Percentiles rank a stretch among this genome's conserved stretches.
Evolutionary conservation across 2,888 invertebrate genomes (phyloP).

Genomic region (Agelastica alni): DNA sequence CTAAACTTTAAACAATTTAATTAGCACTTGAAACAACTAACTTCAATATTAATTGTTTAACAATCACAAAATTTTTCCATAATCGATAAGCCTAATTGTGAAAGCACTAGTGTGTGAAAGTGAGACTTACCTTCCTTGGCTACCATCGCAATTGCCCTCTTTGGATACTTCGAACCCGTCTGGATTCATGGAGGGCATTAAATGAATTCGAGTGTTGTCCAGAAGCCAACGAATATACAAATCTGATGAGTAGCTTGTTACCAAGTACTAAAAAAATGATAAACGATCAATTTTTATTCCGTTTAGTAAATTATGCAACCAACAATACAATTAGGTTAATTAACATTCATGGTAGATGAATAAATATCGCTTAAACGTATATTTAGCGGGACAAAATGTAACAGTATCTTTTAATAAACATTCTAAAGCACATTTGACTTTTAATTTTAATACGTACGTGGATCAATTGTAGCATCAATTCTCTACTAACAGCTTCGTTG

Average conservation of each 20-base stretch:
- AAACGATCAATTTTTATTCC: background rate
- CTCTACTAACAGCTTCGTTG: constrained; percentile 94
- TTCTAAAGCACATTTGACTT: too few species aligned
- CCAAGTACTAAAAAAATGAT: constrained; percentile 70
- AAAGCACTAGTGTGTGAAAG: too few species aligned
- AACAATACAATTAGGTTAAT: too few species aligned
- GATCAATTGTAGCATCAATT: constrained; percentile 89
- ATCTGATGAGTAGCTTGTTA: constrained; percentile 80
- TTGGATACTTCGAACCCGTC: constrained; percentile 94
- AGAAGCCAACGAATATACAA: constrained; percentile 87
- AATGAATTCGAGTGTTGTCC: constrained; percentile 94
- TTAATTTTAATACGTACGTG: constrained; percentile 68
- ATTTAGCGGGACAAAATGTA: too few species aligned
- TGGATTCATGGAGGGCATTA: constrained; percentile 98
- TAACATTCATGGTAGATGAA: too few species aligned
- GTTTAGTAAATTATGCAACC: too few species aligned
- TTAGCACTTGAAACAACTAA: background rate
- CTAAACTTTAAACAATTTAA: background rate
- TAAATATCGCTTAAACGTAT: too few species aligned
- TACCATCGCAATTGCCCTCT: constrained; percentile 86
- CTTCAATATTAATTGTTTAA: too few species aligned
- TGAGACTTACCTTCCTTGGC: constrained; percentile 74
- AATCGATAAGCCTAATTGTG: too few species aligned
- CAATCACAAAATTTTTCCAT: too few species aligned
- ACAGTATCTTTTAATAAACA: too few species aligned